phyloP scores from a whole-genome alignment of 2,888 invertebrate species.

The Nomada goodeniana region DNA sequence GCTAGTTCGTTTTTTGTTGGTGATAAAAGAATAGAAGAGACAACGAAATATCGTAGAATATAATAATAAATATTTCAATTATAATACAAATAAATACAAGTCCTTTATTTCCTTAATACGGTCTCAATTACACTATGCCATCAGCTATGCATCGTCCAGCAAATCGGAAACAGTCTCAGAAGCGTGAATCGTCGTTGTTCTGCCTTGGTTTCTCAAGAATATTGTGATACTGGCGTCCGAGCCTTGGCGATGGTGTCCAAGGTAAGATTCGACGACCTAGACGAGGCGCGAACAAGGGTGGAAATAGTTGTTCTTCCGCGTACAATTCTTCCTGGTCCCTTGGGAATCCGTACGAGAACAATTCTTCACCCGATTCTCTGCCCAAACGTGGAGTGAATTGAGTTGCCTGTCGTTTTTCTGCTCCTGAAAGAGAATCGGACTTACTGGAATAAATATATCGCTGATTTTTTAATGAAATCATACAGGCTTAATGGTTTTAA shows the following conservation, averaged over 20 bases:
- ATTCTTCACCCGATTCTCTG: constrained; percentile 78
- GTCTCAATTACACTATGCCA: constrained; percentile 47
- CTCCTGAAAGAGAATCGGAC: constrained; percentile 11
- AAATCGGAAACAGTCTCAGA: constrained; percentile 20
- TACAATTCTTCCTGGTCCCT: constrained; percentile 75
- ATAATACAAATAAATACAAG: constrained; percentile 67
- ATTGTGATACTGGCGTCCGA: constrained; percentile 74
- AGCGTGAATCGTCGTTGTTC: constrained; percentile 41
- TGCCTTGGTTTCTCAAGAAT: constrained; percentile 34
- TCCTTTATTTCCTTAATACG: constrained; percentile 59
- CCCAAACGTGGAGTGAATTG: constrained; percentile 84
- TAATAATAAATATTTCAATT: constrained; percentile 3
- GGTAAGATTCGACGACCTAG: constrained; percentile 77
- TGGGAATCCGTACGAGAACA: constrained; percentile 66
- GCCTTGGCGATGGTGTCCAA: constrained; percentile 75
- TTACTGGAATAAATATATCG: no score
- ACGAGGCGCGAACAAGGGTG: constrained; percentile 79
- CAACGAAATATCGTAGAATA: not conserved
- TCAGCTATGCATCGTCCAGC: constrained; percentile 21
- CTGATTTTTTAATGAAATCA: no score
- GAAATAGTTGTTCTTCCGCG: constrained; percentile 77
- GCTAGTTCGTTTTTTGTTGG: not conserved
- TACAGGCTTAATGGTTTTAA: no score
- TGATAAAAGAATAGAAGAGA: not conserved
- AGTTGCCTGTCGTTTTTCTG: constrained; percentile 76